Percentiles rank a stretch among this genome's conserved stretches.
Conservation (phyloP, 2,113 vertebrate genomes). For the Ceyx margarethae region DNA sequence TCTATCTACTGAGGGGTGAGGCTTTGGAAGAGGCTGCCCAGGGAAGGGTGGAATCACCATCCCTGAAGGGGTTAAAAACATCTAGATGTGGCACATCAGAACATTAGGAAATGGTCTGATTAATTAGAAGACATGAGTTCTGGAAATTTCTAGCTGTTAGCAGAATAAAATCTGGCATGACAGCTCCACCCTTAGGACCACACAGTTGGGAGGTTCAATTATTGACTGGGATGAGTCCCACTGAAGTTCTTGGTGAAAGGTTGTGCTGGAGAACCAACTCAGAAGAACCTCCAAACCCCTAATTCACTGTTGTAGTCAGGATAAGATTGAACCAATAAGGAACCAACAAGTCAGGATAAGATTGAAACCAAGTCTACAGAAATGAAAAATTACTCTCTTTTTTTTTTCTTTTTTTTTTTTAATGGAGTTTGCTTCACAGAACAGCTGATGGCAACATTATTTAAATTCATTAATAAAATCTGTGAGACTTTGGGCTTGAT, state of each 20-base stretch:
- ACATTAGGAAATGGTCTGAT: accelerated
- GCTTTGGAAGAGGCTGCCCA: too few relatives aligned
- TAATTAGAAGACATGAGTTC: not conserved
- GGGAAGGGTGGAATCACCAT: too few relatives aligned
- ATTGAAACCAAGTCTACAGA: not conserved
- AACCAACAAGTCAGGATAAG: not conserved
- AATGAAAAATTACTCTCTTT: not conserved
- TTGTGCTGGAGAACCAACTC: not conserved
- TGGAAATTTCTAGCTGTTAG: not conserved
- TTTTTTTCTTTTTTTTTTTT: not conserved
- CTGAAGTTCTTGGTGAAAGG: not conserved
- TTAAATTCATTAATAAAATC: not conserved
- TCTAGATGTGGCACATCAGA: too few relatives aligned
- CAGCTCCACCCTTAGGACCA: not conserved
- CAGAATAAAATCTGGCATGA: accelerated
- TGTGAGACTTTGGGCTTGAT: not conserved
- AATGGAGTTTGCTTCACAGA: not conserved
- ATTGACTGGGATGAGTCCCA: not conserved
- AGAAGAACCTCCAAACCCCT: not conserved
- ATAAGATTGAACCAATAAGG: not conserved
- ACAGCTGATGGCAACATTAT: not conserved
- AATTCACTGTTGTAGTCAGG: not conserved
- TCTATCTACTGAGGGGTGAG: too few relatives aligned
- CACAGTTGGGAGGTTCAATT: not conserved
- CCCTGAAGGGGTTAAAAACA: too few relatives aligned